Conservation (phyloP, 2,113 vertebrate genomes). For the Actinemys pallida region DNA sequence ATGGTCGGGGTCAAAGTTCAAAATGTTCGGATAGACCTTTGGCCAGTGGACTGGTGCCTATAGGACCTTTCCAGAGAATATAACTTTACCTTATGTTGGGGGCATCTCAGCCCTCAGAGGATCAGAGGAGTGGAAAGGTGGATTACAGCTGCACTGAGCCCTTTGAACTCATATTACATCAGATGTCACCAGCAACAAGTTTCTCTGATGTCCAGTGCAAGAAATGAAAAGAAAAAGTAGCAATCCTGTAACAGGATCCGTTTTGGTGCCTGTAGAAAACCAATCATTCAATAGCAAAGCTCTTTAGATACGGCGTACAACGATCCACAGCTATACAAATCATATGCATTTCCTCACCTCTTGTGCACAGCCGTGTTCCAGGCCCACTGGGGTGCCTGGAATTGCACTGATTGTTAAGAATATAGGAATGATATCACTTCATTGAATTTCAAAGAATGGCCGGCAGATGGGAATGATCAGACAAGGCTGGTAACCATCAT, state of each 20-base stretch:
- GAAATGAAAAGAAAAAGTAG: background rate
- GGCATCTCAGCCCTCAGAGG: background rate
- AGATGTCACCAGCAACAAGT: background rate
- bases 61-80: background rate
- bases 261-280: conserved; percentile 9
- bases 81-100: background rate
- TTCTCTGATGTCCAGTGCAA: conserved; percentile 4
- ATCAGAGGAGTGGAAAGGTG: background rate
- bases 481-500: conserved; percentile 54
- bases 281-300: background rate
- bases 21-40: conserved; percentile 3
- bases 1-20: background rate
- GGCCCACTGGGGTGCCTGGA: background rate
- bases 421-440: conserved; percentile 59
- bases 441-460: conserved; percentile 57
- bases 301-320: conserved; percentile 1
- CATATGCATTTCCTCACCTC: conserved; percentile 41
- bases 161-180: background rate
- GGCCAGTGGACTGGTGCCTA: background rate
- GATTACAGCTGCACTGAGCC: background rate
- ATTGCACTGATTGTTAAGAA: conserved; percentile 45
- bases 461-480: conserved; percentile 75
- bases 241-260: background rate
- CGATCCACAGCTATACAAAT: background rate
- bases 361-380: conserved; percentile 58